Evolutionary conservation across 2,113 vertebrate genomes (phyloP), one percentile per base, ranked within the genome.

Genomic region (Lynx canadensis): DNA sequence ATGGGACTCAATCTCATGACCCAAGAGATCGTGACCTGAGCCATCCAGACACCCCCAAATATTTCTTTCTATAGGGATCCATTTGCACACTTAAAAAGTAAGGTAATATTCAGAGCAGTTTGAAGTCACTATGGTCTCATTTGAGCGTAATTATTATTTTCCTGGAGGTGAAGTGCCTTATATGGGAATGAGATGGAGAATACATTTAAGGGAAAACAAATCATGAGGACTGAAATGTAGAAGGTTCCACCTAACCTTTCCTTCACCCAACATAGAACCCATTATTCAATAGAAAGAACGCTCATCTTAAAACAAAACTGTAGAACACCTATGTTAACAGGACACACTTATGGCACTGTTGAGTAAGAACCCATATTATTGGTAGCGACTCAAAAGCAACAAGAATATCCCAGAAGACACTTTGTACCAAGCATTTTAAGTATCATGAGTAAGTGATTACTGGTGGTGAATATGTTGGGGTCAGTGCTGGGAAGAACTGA

Each of bases 31-130:
- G 9, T 23, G 7, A 60, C 57, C 57, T 60, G 57, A 60, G 57
- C 19, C 57, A 60, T 21, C 57, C 21, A 60, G 57, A 23, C 57
- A 60, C 57, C 57, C 57, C 57, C 93, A 97, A 96, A 82, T 97
- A 96, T 97, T 98, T 98, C 96, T 98, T 97, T 98, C 94, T 95
- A 89, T 96, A 97, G 94, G 83, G 81, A 98, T 97, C 94, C 88
- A 94, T 63, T 50, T 88, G 73, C 79, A 97, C 81, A 9, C 7
- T 12, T 84, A 93, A 91, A 97, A 97, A 97, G 83, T 86, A 97
- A 96, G 89, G 90, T 76, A 95, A 94, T 92, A 38, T 50, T 69
- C 38, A 89, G 33, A 91, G 36, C 10, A 73, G 5, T 23, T 38
- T 82, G 48, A 66, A 82, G 52, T 63, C 66, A 10, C 9, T 13